These are phyloP conservation scores for Ceratosolen fusciceps DNA, from an alignment of 1,140 invertebrate species.

Conservation along the genomic window DNA sequence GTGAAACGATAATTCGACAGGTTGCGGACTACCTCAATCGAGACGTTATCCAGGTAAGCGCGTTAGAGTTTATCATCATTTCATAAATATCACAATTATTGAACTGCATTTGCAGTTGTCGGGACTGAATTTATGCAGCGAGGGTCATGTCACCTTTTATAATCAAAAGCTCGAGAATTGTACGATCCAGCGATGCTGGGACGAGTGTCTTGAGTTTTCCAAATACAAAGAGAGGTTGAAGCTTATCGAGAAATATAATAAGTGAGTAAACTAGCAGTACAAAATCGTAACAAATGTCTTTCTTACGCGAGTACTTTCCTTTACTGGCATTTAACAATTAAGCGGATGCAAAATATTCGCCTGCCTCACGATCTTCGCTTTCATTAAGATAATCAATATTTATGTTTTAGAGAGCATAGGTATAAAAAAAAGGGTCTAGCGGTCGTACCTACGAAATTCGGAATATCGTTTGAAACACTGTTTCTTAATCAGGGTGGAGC, in stretches of 20 bases:
- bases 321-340: too few relatives aligned
- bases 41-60: slow-evolving; percentile 73
- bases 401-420: slow-evolving; percentile 76
- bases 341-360: too few relatives aligned
- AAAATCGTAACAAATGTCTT: too few relatives aligned
- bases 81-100: slow-evolving; percentile 18
- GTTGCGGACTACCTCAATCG: slow-evolving; percentile 80
- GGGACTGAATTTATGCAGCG: slow-evolving; percentile 85
- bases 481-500: slow-evolving; percentile 91
- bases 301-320: too few relatives aligned
- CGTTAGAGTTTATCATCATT: neutral
- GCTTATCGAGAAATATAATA: slow-evolving; percentile 82
- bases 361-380: too few relatives aligned
- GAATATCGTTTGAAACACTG: slow-evolving; percentile 84
- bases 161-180: slow-evolving; percentile 83
- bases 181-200: slow-evolving; percentile 85
- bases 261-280: slow-evolving; percentile 71
- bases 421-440: slow-evolving; percentile 90
- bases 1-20: slow-evolving; percentile 82
- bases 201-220: slow-evolving; percentile 82
- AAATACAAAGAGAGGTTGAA: slow-evolving; percentile 76
- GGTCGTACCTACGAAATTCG: slow-evolving; percentile 89
- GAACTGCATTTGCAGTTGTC: slow-evolving; percentile 70
- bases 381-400: too few relatives aligned
- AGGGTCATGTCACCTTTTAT: slow-evolving; percentile 85